phyloP scores from a whole-genome alignment of 2,888 invertebrate genomes.

The Apoda limacodes region DNA sequence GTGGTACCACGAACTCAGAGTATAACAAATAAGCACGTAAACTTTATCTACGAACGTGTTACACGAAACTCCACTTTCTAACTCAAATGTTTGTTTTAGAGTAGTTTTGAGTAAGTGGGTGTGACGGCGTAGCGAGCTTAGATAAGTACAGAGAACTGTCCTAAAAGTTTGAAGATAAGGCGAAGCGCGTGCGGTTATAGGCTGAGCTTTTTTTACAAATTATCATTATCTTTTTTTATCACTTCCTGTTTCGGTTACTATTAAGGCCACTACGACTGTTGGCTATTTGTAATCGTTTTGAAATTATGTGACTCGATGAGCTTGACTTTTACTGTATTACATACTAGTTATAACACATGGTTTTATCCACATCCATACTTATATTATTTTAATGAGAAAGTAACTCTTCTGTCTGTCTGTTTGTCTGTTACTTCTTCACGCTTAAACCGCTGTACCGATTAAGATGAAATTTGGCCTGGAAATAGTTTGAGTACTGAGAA shows the following conservation, averaged over 20 bases:
- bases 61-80: slow-evolving; percentile 69
- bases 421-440: no score
- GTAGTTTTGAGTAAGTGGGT: slow-evolving; percentile 55
- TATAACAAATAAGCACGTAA: slow-evolving; percentile 44
- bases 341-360: no score
- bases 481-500: no score
- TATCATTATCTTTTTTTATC: slow-evolving; percentile 40
- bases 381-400: no score
- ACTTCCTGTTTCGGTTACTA: slow-evolving; percentile 32
- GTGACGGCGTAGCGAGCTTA: slow-evolving; percentile 38
- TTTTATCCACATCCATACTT: no score
- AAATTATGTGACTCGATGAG: no score
- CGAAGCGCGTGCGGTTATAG: slow-evolving; percentile 37
- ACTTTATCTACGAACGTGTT: slow-evolving; percentile 53
- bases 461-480: no score
- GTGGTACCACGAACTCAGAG: slow-evolving; percentile 47
- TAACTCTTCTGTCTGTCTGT: no score
- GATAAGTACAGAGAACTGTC: slow-evolving; percentile 58
- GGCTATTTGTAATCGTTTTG: no score
- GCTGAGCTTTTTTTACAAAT: slow-evolving; percentile 46
- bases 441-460: no score
- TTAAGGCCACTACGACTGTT: background rate
- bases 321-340: no score
- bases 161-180: slow-evolving; percentile 43
- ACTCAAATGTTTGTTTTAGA: slow-evolving; percentile 59